phyloP scores from a whole-genome alignment of 2,797 vertebrate species.

The Argya squamiceps region DNA sequence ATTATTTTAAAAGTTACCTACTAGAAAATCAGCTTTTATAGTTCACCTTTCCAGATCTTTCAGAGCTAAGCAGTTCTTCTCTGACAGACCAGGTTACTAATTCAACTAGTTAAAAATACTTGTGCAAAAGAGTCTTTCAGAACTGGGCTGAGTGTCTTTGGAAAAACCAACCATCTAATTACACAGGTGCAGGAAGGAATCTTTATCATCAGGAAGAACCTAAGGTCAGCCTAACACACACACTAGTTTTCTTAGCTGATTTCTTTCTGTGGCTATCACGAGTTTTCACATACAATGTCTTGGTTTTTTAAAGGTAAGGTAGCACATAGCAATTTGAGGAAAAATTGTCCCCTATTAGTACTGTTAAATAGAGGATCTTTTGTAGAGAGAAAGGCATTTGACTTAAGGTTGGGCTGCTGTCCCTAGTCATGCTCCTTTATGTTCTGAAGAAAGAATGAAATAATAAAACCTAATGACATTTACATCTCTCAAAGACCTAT shows the following conservation, averaged over 20 bases:
- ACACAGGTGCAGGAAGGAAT: not conserved
- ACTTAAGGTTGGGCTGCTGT: not conserved
- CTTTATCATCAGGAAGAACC: not conserved
- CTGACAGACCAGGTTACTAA: not conserved
- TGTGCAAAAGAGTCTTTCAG: not conserved
- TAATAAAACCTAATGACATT: not conserved
- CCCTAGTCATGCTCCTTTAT: not conserved
- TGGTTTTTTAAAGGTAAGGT: not conserved
- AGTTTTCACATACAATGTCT: not conserved
- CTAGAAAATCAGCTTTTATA: not conserved
- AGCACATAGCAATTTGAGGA: accelerated
- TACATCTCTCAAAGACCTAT: not conserved
- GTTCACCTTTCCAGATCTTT: not conserved
- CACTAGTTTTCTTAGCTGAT: not conserved
- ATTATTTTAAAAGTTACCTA: not conserved
- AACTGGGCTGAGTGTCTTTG: not conserved
- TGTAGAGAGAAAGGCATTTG: not conserved
- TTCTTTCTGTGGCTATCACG: not conserved
- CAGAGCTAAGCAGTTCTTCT: not conserved
- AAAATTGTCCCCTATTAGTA: not conserved
- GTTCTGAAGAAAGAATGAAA: not conserved
- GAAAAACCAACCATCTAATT: not conserved
- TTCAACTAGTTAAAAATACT: not conserved
- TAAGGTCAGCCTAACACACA: not conserved
- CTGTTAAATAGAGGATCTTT: not conserved